A percentile compares a stretch with the other conserved stretches of the same genome.
Conservation (phyloP, 1,140 invertebrate species). For the Coelopa frigida region DNA sequence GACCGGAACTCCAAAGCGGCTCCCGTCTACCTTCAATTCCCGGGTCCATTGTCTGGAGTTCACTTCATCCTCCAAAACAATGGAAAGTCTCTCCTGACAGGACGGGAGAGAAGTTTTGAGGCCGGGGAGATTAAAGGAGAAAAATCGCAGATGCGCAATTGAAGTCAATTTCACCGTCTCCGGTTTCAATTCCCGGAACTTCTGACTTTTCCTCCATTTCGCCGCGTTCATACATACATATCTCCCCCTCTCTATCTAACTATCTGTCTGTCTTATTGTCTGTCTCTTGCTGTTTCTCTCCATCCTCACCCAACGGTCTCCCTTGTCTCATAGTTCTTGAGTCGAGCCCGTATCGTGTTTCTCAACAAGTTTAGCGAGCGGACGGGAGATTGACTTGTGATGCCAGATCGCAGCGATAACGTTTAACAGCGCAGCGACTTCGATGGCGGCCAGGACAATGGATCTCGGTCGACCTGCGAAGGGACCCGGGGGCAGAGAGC, state of each 20-base stretch:
- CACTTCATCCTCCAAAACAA: too few relatives aligned
- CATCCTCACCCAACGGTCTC: neutral
- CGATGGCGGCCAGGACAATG: too few relatives aligned
- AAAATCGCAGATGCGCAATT: constrained; percentile 36
- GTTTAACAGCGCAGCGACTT: too few relatives aligned
- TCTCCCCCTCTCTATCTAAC: neutral
- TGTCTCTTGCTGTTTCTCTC: neutral
- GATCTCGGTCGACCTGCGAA: neutral
- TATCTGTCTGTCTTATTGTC: neutral
- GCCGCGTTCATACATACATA: constrained; percentile 2
- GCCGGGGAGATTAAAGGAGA: too few relatives aligned
- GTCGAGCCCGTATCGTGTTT: constrained; percentile 25
- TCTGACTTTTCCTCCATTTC: neutral
- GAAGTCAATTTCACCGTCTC: constrained; percentile 13
- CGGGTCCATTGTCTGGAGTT: too few relatives aligned
- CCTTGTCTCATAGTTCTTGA: neutral
- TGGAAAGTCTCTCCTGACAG: too few relatives aligned
- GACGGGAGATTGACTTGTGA: constrained; percentile 16
- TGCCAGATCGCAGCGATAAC: constrained; percentile 10
- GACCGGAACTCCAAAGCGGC: too few relatives aligned
- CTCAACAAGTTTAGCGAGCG: constrained; percentile 42
- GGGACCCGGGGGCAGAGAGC: constrained; percentile 1
- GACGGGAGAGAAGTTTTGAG: too few relatives aligned
- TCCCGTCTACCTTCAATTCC: too few relatives aligned
- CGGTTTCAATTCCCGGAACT: neutral